These are phyloP conservation scores for Tipula unca DNA, from an alignment of 2,888 invertebrate genomes.

Conservation along the genomic window DNA sequence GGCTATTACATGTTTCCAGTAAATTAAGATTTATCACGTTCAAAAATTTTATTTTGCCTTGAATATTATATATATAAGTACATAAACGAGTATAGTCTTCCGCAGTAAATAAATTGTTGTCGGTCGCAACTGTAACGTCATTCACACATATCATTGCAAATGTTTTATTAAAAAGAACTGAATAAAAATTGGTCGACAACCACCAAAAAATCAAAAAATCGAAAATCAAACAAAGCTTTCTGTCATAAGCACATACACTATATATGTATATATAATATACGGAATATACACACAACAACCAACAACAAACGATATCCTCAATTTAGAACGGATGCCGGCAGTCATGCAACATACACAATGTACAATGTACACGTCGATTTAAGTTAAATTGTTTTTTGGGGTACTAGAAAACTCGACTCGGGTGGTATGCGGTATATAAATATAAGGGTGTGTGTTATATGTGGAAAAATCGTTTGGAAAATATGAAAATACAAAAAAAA, in stretches of 20 bases:
- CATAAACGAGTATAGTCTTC: too few species aligned
- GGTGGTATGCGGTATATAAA: not conserved
- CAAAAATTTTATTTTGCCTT: too few species aligned
- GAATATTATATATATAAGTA: too few species aligned
- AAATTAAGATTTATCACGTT: too few species aligned
- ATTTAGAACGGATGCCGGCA: conserved; percentile 16
- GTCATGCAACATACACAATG: not conserved
- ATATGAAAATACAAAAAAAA: not conserved
- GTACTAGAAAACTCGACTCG: not conserved
- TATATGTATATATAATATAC: not conserved
- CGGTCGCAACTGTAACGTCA: too few species aligned
- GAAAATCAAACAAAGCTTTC: not conserved
- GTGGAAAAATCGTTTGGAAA: not conserved
- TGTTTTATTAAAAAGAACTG: not conserved
- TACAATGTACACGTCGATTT: conserved; percentile 4
- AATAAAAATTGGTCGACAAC: not conserved
- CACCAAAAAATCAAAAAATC: not conserved
- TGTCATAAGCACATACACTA: not conserved
- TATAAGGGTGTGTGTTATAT: not conserved
- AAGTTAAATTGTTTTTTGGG: not conserved
- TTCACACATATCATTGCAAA: too few species aligned
- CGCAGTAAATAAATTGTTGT: too few species aligned
- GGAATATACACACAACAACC: not conserved
- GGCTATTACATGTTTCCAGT: too few species aligned
- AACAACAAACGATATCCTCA: not conserved